Evolutionary conservation across 2,113 vertebrate species (phyloP).

Genomic region (Thamnophis sirtalis): DNA sequence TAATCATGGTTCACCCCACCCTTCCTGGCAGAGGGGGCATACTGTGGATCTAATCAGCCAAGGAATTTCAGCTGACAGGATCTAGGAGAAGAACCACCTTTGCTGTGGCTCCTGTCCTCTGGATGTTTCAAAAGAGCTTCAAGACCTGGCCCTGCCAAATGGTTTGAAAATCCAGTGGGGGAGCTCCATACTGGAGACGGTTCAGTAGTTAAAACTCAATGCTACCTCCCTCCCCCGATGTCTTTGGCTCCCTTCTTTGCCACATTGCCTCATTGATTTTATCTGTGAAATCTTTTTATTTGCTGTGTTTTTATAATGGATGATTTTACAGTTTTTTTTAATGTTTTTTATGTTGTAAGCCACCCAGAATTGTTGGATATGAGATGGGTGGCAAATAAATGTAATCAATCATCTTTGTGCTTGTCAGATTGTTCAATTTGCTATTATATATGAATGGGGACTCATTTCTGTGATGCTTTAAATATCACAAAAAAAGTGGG

Average conservation of each 20-base stretch:
- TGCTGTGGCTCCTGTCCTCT: neutral
- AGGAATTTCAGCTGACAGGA: neutral
- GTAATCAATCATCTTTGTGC: neutral
- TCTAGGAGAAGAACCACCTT: neutral
- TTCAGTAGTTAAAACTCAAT: neutral
- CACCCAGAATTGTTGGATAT: neutral
- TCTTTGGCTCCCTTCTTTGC: neutral
- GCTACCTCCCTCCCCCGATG: too few relatives aligned
- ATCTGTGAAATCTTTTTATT: neutral
- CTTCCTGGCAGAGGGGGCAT: neutral
- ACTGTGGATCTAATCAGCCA: neutral
- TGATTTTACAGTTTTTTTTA: neutral
- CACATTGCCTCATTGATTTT: neutral
- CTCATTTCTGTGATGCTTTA: neutral
- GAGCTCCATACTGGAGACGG: neutral
- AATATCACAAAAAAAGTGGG: neutral
- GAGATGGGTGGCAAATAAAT: neutral
- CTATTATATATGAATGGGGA: neutral
- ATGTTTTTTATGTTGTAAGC: neutral
- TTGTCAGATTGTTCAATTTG: neutral
- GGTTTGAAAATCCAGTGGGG: neutral
- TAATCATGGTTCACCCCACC: neutral
- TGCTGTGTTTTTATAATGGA: neutral
- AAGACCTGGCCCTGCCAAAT: neutral
- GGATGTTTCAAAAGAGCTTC: neutral